Percentiles rank a stretch among this genome's conserved stretches.
Evolutionary conservation across 2,888 invertebrate species (phyloP).

Genomic region (Hirtodrosophila alboralis): DNA sequence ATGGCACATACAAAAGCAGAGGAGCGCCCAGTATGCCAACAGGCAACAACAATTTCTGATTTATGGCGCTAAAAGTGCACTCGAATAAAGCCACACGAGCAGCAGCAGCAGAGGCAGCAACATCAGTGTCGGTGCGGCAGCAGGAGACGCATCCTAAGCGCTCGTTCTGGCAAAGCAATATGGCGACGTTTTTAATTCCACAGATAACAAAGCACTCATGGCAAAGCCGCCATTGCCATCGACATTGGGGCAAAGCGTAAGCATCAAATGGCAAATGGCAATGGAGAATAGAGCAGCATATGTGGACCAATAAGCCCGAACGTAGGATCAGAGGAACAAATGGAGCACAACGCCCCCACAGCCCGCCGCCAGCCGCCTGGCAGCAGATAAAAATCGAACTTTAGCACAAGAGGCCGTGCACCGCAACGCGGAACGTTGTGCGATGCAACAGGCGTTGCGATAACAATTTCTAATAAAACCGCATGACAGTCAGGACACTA

Average conservation of each 20-base stretch:
- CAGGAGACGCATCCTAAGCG: constrained; percentile 23
- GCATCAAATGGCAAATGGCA: constrained; percentile 52
- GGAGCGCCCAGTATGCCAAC: constrained; percentile 13
- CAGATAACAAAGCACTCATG: constrained; percentile 73
- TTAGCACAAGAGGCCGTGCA: constrained; percentile 53
- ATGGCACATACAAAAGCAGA: constrained; percentile 10
- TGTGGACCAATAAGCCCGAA: constrained; percentile 60
- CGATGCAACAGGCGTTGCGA: constrained; percentile 71
- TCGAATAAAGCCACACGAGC: constrained; percentile 55
- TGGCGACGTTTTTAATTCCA: constrained; percentile 76
- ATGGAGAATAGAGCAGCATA: constrained; percentile 37
- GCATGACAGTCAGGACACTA: constrained; percentile 67
- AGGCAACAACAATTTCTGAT: constrained; percentile 69
- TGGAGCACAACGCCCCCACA: neutral
- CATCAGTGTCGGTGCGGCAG: too few species aligned
- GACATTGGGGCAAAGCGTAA: constrained; percentile 10
- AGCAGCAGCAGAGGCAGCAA: constrained; percentile 10
- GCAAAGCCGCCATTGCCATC: constrained; percentile 39
- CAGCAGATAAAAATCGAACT: constrained; percentile 76
- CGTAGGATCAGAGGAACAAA: constrained; percentile 17
- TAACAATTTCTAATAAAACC: constrained; percentile 80
- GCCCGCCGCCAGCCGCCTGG: too few species aligned
- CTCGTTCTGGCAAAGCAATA: constrained; percentile 56
- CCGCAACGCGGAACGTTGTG: constrained; percentile 17
- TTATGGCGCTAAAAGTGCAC: constrained; percentile 78